These are phyloP conservation scores for Aspidapion aeneum DNA, from an alignment of 2,888 invertebrate species.

Conservation along the genomic window DNA sequence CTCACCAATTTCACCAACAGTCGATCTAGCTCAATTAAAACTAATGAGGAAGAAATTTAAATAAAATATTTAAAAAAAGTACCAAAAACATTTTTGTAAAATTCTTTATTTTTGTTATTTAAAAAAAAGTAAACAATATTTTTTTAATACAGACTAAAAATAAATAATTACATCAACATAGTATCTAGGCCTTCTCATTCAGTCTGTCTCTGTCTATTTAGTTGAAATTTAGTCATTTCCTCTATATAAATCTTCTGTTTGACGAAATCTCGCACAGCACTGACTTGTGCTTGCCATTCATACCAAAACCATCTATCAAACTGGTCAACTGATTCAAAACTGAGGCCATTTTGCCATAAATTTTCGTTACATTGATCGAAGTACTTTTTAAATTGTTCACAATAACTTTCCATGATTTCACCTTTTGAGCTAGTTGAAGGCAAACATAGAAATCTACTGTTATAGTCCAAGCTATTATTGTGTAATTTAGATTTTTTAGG, in stretches of 20 bases:
- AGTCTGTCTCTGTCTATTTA: no score
- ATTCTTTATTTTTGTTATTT: no score
- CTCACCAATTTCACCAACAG: slow-evolving; percentile 56
- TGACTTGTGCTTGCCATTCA: slow-evolving; percentile 42
- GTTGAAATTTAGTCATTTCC: slow-evolving; percentile 38
- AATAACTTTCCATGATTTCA: slow-evolving; percentile 9
- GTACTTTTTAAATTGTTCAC: slow-evolving; percentile 31
- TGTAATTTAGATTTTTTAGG: neutral
- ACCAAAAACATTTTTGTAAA: no score
- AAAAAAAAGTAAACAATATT: no score
- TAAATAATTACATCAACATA: no score
- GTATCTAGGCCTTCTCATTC: no score
- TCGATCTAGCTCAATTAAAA: no score
- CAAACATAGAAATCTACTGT: no score
- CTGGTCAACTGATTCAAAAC: slow-evolving; percentile 34
- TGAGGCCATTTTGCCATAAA: slow-evolving; percentile 36
- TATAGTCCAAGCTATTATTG: no score
- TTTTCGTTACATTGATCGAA: slow-evolving; percentile 37
- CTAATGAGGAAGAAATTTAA: no score
- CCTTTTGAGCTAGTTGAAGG: neutral
- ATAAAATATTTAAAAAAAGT: no score
- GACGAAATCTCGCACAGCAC: slow-evolving; percentile 39
- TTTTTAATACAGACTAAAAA: no score
- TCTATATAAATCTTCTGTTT: slow-evolving; percentile 44
- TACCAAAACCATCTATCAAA: slow-evolving; percentile 41